Evolutionary conservation across 2,888 invertebrate species (phyloP), one percentile per base, ranked within the genome.

Genomic region (Matsumyia berberina): DNA sequence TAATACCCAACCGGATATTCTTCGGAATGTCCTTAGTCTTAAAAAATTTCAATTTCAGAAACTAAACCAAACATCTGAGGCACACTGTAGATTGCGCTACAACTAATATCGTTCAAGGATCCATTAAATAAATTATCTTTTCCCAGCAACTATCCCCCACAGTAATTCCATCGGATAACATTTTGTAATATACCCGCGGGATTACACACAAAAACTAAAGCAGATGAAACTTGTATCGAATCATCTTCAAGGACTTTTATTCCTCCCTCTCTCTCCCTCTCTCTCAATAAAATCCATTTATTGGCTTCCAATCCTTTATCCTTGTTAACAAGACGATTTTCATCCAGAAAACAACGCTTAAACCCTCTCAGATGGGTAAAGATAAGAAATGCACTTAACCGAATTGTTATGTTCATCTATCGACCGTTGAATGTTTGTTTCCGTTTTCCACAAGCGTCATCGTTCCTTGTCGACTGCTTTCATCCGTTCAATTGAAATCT

Each of bases 341-440:
- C 8, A 17, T 53, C 39, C 11, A 31, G 17, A n/a, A 29, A 35
- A 51, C 17, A 37, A 9, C 19, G 15, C 15, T 19, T 29, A 60
- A 62, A 5, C 67, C 39, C 15, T 7, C 53, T 8, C 39, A 24
- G 31, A 53, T 53, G 29, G 64, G 24, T n/a, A 24, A 12, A 19
- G 64, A 35, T 49, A 39, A 29, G 29, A n/a, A 53, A 31, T 66
- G 53, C 67, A 53, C 67, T 67, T 53, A 67, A 31, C 31, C 1
- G 37, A 53, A 67, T 67, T 67, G 53, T 39, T 67, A 42, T 42
- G 31, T n/a, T 33, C 19, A 0, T 53, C n/a, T n/a, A n/a, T 53
- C n/a, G 11, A n/a, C n/a, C n/a, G n/a, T n/a, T n/a, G n/a, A n/a
- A n/a, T n/a, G n/a, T n/a, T n/a, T n/a, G n/a, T n/a, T n/a, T n/a